Evolutionary conservation across 2,113 vertebrate species (phyloP), one percentile per base, ranked within the genome.

Genomic region (Petromus typicus): DNA sequence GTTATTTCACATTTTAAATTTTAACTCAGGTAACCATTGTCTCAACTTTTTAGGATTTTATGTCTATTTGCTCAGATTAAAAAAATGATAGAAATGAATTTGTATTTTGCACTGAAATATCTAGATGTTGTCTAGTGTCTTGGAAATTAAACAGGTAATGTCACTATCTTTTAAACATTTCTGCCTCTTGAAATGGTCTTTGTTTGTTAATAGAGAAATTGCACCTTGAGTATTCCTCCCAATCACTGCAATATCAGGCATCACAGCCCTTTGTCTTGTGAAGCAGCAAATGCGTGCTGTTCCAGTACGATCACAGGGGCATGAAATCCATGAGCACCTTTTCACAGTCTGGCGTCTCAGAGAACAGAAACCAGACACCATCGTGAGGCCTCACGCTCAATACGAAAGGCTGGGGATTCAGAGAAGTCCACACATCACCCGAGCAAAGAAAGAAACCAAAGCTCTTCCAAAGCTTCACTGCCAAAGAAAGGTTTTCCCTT

Each of bases 191-290:
- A 48, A 93, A 71, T 81, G 18, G 10, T 45, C 56, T 94, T 85
- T 89, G 37, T 56, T 95, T 86, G 67, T 67, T 85, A 76, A 56
- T 73, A 90, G 5, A 95, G 40, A 93, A 86, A 90, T 82, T 27
- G 66, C 13, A 88, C 92, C 17, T 79, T 73, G 73, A 90, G n/a
- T 18, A 73, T 94, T 86, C 27, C 48, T 83, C 16, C 54, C 64
- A 73, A 9, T 90, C 79, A 69, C 10, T 76, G 57, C 23, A 83
- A 54, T 79, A 54, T 83, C 34, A 92, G 0, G 80, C 78, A 83
- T 85, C 30, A 40, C 22, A 10, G 30, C 17, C 83, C 37, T 90
- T 57, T 1, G 27, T 32, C 75, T 89, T 86, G 66, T 86, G 7
- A 48, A 43, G 59, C 92, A 66, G 82, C 90, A 64, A 90, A 96